Percentiles rank a stretch among this genome's conserved stretches.
phyloP scores from a whole-genome alignment of 2,888 invertebrate genomes.

The Hypselothyrea guttata region DNA sequence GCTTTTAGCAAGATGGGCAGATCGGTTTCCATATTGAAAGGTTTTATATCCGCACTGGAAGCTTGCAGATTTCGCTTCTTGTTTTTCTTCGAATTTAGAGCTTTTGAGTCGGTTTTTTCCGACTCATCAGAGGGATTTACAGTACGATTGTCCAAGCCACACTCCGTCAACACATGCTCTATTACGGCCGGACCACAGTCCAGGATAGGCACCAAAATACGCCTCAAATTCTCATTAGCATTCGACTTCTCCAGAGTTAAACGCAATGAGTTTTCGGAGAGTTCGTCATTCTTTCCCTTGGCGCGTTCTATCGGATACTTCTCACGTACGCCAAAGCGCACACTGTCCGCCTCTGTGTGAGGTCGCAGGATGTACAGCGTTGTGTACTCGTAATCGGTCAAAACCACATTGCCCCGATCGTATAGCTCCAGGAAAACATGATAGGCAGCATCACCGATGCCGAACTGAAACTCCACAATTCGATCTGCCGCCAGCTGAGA shows the following conservation, averaged over 20 bases:
- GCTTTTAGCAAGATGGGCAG: constrained; percentile 86
- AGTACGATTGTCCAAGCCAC: constrained; percentile 45
- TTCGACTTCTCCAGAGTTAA: constrained; percentile 86
- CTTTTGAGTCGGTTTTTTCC: constrained; percentile 4
- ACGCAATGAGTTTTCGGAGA: constrained; percentile 84
- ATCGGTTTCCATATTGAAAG: constrained; percentile 86
- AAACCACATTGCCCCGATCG: constrained; percentile 96
- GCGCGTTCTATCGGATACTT: constrained; percentile 93
- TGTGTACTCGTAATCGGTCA: constrained; percentile 94
- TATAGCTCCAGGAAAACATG: constrained; percentile 97
- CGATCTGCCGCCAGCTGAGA: constrained; percentile 95
- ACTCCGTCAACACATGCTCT: constrained; percentile 90
- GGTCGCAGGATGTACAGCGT: constrained; percentile 97
- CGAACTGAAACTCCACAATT: constrained; percentile 97
- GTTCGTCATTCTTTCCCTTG: constrained; percentile 84
- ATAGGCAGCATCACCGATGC: constrained; percentile 95
- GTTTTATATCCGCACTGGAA: constrained; percentile 36
- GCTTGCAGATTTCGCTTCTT: constrained; percentile 25
- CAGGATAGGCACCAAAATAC: constrained; percentile 90
- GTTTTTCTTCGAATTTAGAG: constrained; percentile 41
- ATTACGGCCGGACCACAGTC: constrained; percentile 96
- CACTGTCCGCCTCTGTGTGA: constrained; percentile 94
- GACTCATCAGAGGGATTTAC: constrained; percentile 3
- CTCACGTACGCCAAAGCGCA: constrained; percentile 94
- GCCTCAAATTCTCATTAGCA: constrained; percentile 90